A percentile compares a stretch with the other conserved stretches of the same genome.
Conservation (phyloP, 2,797 vertebrate genomes). For the Pantherophis vulpinus region DNA sequence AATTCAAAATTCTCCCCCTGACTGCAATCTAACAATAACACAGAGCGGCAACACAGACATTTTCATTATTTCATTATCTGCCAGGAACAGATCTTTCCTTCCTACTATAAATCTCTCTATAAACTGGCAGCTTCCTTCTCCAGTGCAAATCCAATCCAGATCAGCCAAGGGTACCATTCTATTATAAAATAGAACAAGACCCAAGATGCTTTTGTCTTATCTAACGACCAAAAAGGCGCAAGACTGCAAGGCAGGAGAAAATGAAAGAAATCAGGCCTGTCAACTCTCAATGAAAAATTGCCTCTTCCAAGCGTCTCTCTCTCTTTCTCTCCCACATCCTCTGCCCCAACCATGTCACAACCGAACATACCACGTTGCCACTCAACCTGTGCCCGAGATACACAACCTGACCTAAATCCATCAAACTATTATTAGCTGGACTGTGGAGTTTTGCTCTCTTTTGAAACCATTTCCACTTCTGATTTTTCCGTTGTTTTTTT, state of each 20-base stretch:
- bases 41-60: constrained; percentile 4
- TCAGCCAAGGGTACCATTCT: not conserved
- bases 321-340: too few species aligned
- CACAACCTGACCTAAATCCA: not conserved
- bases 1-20: not conserved
- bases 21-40: not conserved
- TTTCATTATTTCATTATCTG: not conserved
- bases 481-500: not conserved
- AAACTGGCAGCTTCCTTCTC: not conserved
- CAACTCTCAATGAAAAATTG: not conserved
- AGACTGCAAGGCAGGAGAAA: not conserved
- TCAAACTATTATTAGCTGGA: not conserved
- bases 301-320: not conserved
- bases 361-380: not conserved
- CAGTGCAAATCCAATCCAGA: not conserved
- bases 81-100: not conserved
- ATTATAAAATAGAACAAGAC: not conserved
- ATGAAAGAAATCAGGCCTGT: not conserved
- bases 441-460: not conserved
- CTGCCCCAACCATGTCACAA: too few species aligned
- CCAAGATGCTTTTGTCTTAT: not conserved
- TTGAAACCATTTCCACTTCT: not conserved
- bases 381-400: not conserved
- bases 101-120: not conserved
- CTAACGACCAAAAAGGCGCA: not conserved